Percentiles rank a stretch among this genome's conserved stretches.
Evolutionary conservation across 2,888 invertebrate genomes (phyloP).

Genomic region (Junonia oenone): DNA sequence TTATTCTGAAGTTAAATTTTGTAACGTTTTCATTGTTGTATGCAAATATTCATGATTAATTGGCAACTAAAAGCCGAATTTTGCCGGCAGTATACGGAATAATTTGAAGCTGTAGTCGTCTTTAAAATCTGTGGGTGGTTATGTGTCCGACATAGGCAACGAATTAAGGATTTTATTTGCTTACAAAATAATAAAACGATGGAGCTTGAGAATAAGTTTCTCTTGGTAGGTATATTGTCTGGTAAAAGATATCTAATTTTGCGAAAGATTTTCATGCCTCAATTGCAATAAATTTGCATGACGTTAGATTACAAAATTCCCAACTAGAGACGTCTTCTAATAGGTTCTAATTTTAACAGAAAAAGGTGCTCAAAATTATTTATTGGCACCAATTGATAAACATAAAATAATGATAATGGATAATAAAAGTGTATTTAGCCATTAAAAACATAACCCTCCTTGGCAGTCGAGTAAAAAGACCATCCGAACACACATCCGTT

Average conservation of each 20-base stretch:
- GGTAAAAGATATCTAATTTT: conserved; percentile 6
- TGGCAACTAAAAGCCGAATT: background rate
- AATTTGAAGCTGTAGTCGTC: conserved; percentile 4
- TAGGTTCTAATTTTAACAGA: conserved; percentile 1
- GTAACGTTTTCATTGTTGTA: background rate
- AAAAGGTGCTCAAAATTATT: too few species aligned
- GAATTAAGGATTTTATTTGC: background rate
- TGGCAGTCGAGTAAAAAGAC: too few species aligned
- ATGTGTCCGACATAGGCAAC: background rate
- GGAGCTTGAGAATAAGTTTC: conserved; percentile 6
- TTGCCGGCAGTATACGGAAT: background rate
- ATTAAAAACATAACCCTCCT: too few species aligned
- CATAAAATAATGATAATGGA: too few species aligned
- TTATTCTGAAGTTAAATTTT: too few species aligned
- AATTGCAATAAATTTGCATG: conserved; percentile 8
- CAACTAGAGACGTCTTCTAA: background rate
- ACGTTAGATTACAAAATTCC: background rate
- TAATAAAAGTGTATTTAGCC: too few species aligned
- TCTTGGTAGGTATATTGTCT: conserved; percentile 4
- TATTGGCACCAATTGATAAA: too few species aligned
- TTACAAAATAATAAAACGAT: background rate
- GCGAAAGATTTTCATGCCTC: conserved; percentile 1
- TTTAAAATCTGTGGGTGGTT: conserved; percentile 12
- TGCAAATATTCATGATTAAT: background rate
- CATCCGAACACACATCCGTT: background rate